phyloP scores from a whole-genome alignment of 2,888 invertebrate genomes.

The Alentia gelatinosa region DNA sequence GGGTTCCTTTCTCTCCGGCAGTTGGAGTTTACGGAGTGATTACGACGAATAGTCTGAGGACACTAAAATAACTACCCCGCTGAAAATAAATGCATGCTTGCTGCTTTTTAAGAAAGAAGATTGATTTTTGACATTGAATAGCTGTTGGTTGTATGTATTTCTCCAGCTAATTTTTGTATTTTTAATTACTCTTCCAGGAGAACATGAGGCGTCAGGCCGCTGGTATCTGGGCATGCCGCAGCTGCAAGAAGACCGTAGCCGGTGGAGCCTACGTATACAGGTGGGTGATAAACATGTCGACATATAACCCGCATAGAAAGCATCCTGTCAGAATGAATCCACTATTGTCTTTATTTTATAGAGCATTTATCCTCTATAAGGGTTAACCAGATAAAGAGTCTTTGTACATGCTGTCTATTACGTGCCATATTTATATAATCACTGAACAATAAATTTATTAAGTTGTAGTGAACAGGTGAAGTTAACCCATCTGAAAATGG shows the following conservation, averaged over 20 bases:
- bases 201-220: constrained; percentile 98
- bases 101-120: not conserved
- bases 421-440: too few species aligned
- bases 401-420: too few species aligned
- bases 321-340: too few species aligned
- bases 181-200: constrained; percentile 86
- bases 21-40: not conserved
- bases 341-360: too few species aligned
- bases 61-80: not conserved
- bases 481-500: too few species aligned
- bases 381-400: too few species aligned
- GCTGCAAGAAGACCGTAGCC: constrained; percentile 97
- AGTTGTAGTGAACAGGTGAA: too few species aligned
- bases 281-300: too few species aligned
- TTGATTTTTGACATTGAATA: not conserved
- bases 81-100: not conserved
- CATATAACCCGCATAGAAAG: too few species aligned
- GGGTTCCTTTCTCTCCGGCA: not conserved
- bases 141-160: not conserved
- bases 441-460: too few species aligned
- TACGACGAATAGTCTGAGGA: constrained; percentile 4
- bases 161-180: not conserved
- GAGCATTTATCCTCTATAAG: too few species aligned
- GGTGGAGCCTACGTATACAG: constrained; percentile 99
- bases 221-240: constrained; percentile 98